Base-by-base conservation (phyloP, 2,888 invertebrate genomes). In the Abrostola tripartita region DNA sequence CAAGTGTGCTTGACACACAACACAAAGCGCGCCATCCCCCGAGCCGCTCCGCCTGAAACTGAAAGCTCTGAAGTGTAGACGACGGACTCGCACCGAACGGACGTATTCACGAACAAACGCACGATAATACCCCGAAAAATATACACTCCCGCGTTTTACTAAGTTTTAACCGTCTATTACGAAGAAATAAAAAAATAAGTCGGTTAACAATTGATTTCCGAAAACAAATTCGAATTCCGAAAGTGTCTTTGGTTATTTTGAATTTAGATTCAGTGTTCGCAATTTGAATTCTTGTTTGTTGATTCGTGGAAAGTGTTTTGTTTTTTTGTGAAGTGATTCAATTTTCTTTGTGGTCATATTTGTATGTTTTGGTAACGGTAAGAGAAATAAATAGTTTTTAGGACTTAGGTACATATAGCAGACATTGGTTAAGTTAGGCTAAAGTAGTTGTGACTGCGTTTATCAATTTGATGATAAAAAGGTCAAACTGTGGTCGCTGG, bases 11-110 rank as follows among this genome's bases (percentile, higher is more conserved):
- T 66, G 54, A 71, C 64, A 50, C 38, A 54, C 44, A 68, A 5
- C 56, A 63, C 65, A 68, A 65, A 60, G 65, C 75, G 65, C 52
- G 59, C 37, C 68, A 67, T 60, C 78, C 68, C 77, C 49, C 41
- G 41, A 6, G 10, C 35, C 40, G 35, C 14, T 38, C 14, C 54
- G 60, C 74, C 77, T 81, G 81, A 83, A 83, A 76, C 82, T 83
- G 79, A 80, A 81, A 82, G 85, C 85, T 80, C 78, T 72, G 74
- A 74, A 83, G 87, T 88, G 71, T 68, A 66, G 57, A 62, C 78
- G 78, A 71, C 63, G 81, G 63, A 63, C 77, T 75, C 86, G 81
- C 72, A 77, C 61, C 74, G 78, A n/a, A 63, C 83, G 82, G 85
- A 83, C 88, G 88, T 81, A 62, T 73, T 68, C 62, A 66, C 63